Evolutionary conservation across 2,888 invertebrate species (phyloP), one percentile per base, ranked within the genome.

Genomic region (Diploptera punctata): DNA sequence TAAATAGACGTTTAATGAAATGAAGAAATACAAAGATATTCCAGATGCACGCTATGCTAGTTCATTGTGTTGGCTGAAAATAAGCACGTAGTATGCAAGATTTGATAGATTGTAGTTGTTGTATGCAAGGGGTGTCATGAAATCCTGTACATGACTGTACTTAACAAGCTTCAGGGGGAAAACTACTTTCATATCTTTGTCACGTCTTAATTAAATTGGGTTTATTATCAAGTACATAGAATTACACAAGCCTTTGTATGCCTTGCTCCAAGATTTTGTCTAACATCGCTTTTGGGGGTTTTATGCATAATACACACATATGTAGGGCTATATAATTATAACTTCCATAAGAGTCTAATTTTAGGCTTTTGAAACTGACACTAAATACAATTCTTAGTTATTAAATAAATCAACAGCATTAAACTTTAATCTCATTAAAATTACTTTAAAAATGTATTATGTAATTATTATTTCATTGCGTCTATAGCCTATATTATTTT

Each of bases 171-270:
- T 44, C 18, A 18, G 47, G 16, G 29, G 44, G 44, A 38, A 13
- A 65, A 18, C 24, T 26, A 65, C 47, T 47, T 65, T 47, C 65
- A 65, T 65, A 65, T 65, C 65, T 65, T 65, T 65, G 65, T 65
- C 65, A 65, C 65, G 65, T 65, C 65, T 65, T 65, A 65, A 65
- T 65, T 65, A 65, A 24, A 65, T 65, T 65, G 65, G 47, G 65
- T 65, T 65, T 65, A 65, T 65, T 65, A 65, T 65, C 47, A 65
- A 65, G 65, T 65, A 65, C 65, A 65, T 44, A 65, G 65, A 65
- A 47, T 65, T 44, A 65, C 47, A 65, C 65, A 44, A 65, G 47
- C 44, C 47, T 65, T 65, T 65, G 65, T 65, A 33, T 47, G 44
- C 26, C 24, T 18, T 26, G 44, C 57, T 21, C 19, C 44, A 65